phyloP scores from a whole-genome alignment of 2,888 invertebrate species.

The Athrips mouffetella region DNA sequence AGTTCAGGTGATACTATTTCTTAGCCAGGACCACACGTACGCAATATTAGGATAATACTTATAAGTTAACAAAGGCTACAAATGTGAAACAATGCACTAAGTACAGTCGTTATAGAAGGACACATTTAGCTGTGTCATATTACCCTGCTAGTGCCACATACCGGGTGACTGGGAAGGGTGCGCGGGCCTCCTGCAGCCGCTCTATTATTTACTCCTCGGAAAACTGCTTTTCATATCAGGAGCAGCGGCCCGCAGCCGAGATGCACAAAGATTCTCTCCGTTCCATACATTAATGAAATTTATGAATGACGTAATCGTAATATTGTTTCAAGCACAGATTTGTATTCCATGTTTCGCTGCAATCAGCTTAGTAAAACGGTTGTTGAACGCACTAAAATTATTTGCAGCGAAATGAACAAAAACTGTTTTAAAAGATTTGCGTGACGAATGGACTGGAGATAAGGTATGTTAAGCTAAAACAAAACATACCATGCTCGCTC shows the following conservation, averaged over 20 bases:
- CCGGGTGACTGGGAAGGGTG: conserved; percentile 20
- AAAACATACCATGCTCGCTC: conserved; percentile 27
- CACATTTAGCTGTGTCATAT: conserved; percentile 34
- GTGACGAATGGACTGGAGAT: conserved; percentile 36
- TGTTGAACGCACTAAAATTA: conserved; percentile 35
- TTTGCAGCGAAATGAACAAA: conserved; percentile 33
- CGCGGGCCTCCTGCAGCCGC: conserved; percentile 43
- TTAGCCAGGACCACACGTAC: too few relatives aligned
- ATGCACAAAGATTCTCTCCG: conserved; percentile 57
- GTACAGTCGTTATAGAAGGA: conserved; percentile 27
- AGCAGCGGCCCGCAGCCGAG: conserved; percentile 56
- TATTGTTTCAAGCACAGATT: conserved; percentile 55
- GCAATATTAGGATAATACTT: conserved; percentile 8
- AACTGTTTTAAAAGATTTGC: conserved; percentile 32
- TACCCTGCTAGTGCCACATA: neutral
- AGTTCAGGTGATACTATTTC: too few relatives aligned
- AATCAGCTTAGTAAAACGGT: conserved; percentile 44
- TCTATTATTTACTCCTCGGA: conserved; percentile 65
- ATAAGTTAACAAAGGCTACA: conserved; percentile 16
- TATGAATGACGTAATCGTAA: conserved; percentile 65
- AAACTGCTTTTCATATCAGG: conserved; percentile 73
- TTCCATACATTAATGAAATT: conserved; percentile 61
- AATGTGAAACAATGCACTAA: conserved; percentile 15
- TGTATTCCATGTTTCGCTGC: conserved; percentile 47
- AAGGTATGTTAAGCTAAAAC: conserved; percentile 33